Evolutionary conservation across 2,797 vertebrate species (phyloP).

Genomic region (Sarcophilus harrisii): DNA sequence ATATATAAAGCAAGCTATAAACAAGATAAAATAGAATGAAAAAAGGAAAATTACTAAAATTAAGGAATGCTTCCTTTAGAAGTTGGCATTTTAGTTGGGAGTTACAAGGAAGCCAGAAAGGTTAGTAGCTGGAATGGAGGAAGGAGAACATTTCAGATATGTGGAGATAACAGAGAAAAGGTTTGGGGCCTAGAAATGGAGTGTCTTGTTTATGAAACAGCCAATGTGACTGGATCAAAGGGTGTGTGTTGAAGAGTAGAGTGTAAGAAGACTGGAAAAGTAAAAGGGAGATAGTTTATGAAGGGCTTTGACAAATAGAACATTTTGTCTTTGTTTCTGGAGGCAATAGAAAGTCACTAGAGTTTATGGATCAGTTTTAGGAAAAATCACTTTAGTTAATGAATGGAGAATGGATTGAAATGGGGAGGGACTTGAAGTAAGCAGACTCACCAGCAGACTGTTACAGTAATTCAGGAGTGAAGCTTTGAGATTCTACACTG

Average conservation of each 20-base stretch:
- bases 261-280: neutral
- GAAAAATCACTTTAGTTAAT: neutral
- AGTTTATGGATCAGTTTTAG: neutral
- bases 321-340: slow-evolving; percentile 33
- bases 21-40: neutral
- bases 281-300: neutral
- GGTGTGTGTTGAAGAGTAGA: neutral
- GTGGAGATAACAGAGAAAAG: neutral
- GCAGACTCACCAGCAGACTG: neutral
- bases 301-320: neutral
- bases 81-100: neutral
- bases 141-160: neutral
- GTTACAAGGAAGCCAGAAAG: neutral
- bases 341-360: neutral
- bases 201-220: neutral
- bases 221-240: neutral
- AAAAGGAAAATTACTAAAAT: neutral
- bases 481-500: neutral
- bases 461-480: neutral
- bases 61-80: neutral
- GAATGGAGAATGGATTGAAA: neutral
- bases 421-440: neutral
- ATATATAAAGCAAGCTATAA: neutral
- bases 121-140: neutral
- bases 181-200: neutral